Conservation (phyloP, 2,888 invertebrate species). For the Onthophagus sagittarius region DNA sequence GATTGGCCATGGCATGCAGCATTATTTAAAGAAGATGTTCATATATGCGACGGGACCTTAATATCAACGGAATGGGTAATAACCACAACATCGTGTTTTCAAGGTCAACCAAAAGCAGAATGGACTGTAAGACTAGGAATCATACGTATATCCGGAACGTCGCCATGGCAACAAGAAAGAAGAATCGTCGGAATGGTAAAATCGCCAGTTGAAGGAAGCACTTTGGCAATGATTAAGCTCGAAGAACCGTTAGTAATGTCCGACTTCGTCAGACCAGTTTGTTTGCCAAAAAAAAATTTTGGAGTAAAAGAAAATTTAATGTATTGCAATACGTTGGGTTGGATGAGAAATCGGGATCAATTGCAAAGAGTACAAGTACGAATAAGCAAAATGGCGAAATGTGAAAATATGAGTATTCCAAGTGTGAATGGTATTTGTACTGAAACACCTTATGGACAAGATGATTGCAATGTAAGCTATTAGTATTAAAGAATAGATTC, state of each 20-base stretch:
- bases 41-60: constrained; percentile 85
- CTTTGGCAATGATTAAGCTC: constrained; percentile 74
- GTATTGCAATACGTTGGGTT: constrained; percentile 79
- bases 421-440: constrained; percentile 81
- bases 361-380: constrained; percentile 76
- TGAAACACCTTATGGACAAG: constrained; percentile 72
- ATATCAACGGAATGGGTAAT: constrained; percentile 79
- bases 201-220: constrained; percentile 85
- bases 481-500: background rate
- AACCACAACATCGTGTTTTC: constrained; percentile 82
- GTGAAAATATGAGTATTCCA: constrained; percentile 81
- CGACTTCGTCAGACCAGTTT: constrained; percentile 80
- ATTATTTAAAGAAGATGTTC: constrained; percentile 76
- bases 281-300: constrained; percentile 63
- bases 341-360: constrained; percentile 80
- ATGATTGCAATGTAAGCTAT: constrained; percentile 75
- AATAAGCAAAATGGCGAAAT: constrained; percentile 72
- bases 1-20: constrained; percentile 94
- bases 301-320: constrained; percentile 41
- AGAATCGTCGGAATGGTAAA: constrained; percentile 83
- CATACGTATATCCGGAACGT: constrained; percentile 70
- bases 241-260: constrained; percentile 71
- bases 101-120: constrained; percentile 81
- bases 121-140: constrained; percentile 80
- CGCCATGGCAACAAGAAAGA: constrained; percentile 85